Base-by-base conservation (phyloP, 2,797 vertebrate genomes). In the Alosa sapidissima region DNA sequence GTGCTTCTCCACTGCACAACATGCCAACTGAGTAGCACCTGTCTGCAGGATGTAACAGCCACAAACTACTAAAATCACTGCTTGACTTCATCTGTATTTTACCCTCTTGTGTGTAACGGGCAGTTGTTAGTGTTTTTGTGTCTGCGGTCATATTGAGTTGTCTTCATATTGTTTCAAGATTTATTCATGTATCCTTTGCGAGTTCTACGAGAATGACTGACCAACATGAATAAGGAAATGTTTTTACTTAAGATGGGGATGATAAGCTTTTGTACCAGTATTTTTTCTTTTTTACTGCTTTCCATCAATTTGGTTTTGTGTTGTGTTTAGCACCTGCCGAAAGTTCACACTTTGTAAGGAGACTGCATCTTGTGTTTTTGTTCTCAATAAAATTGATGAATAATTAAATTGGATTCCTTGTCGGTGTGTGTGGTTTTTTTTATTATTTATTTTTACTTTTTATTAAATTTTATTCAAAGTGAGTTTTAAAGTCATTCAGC, bases 1-100 rank as follows among this genome's bases (percentile, higher is more conserved):
- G 93, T 98, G 97, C 92, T 98, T 98, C 94, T 98, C 97, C 24
- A 98, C 97, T 0, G 96, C 97, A 82, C 97, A 98, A 91, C 96
- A 98, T 3, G 95, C 97, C 90, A 97, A 97, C 91, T 98, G 95
- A 96, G 14, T 14, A 75, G 68, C 68, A 75, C 68, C 68, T 45
- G 68, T 75, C 36, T 41, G 33, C 68, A 45, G 33, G 68, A 75
- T 75, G 36, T 9, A 75, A 75, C 36, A 19, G 68, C 68, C 68
- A 45, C 33, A 75, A 45, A 45, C 68, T 41, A 75, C 68, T 75
- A 75, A 72, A 62, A 41, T 75, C 68, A 75, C 68, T 75, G 68
- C 33, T 75, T 36, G 65, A 72, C 68, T 41, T 75, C 68, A 75
- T 14, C 68, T 75, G 36, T 36, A 41, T 75, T 75, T 75, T 75